Conservation (phyloP, 2,113 vertebrate species). For the Rana temporaria region DNA sequence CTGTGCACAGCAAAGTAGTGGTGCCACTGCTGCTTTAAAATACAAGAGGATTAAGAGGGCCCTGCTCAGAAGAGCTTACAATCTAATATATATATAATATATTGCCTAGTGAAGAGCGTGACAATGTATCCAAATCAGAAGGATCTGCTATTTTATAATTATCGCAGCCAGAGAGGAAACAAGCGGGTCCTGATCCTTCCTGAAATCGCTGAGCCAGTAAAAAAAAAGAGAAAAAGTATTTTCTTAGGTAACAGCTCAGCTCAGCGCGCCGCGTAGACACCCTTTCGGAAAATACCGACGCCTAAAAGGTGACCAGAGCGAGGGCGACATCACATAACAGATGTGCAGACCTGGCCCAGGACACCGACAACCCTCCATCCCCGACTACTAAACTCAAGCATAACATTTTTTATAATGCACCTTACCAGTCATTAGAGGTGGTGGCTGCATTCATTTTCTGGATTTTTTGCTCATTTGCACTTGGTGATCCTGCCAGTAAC, state of each 20-base stretch:
- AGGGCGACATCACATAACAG: background rate
- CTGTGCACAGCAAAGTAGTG: too few species aligned
- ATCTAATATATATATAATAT: background rate
- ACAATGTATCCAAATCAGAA: background rate
- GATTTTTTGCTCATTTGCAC: too few species aligned
- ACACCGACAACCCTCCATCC: too few species aligned
- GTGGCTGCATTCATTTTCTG: too few species aligned
- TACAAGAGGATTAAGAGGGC: too few species aligned
- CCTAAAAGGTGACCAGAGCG: background rate
- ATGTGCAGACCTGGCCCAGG: background rate
- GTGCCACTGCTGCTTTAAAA: too few species aligned
- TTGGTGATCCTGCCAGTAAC: too few species aligned
- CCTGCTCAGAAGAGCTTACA: too few species aligned
- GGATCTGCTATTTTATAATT: too few species aligned
- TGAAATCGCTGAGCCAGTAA: background rate
- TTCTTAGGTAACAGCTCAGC: background rate
- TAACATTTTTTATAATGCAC: too few species aligned
- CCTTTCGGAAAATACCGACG: background rate
- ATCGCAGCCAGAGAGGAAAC: background rate
- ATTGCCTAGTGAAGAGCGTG: background rate
- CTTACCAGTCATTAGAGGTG: too few species aligned
- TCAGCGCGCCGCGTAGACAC: background rate
- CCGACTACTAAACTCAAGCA: too few species aligned
- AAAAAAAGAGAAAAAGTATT: background rate
- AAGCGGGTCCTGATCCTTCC: background rate